Conservation (phyloP, 2,113 vertebrate genomes). For the Chitala chitala region DNA sequence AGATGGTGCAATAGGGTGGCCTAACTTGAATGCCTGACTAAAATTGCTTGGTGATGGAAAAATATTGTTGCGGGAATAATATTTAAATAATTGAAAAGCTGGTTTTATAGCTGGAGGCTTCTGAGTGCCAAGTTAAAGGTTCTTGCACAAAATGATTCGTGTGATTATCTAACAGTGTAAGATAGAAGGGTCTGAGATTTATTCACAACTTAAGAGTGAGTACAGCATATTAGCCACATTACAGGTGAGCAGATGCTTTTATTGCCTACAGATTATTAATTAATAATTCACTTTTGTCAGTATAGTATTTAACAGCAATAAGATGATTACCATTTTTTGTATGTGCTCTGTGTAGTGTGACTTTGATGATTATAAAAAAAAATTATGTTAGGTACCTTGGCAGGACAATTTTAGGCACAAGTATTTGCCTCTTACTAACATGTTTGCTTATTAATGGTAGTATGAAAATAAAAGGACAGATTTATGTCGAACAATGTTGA, state of each 20-base stretch:
- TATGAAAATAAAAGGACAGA: no score
- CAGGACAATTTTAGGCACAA: no score
- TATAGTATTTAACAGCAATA: neutral
- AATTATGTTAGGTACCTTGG: no score
- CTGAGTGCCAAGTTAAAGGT: conserved; percentile 20
- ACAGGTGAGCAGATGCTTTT: neutral
- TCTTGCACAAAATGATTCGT: conserved; percentile 8
- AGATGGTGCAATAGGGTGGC: conserved; percentile 23
- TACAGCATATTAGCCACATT: neutral
- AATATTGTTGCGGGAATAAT: conserved; percentile 35
- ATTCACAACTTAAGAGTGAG: neutral
- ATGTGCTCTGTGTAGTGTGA: no score
- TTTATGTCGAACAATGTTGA: no score
- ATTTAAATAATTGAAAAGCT: conserved; percentile 41
- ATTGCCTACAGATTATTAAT: neutral
- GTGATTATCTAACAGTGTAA: neutral
- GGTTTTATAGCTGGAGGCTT: conserved; percentile 32
- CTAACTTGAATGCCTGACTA: conserved; percentile 26
- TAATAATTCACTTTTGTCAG: neutral
- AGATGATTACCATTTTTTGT: no score
- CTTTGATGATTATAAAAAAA: no score
- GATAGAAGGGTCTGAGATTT: neutral
- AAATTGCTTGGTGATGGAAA: conserved; percentile 36
- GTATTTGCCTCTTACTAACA: no score
- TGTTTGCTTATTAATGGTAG: no score